Evolutionary conservation across 92 coral and sea anemone species (phyloP), one percentile per base, ranked within the genome.

Genomic region (Pocillopora meandrina): DNA sequence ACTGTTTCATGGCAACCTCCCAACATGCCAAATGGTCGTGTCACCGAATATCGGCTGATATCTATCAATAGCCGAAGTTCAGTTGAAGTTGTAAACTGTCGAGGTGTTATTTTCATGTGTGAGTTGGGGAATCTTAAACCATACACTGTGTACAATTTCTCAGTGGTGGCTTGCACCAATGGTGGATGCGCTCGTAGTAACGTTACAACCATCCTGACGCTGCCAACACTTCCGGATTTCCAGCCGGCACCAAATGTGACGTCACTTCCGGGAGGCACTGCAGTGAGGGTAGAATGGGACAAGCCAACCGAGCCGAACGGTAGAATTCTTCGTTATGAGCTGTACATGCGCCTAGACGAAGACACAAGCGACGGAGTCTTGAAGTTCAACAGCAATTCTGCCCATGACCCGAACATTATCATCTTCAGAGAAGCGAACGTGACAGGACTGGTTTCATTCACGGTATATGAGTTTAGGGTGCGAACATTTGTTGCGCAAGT

Each of bases 251-350:
- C 99, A 10, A 76, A 75, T 60, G 90, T 96, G 79, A 89, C 92
- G 84, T 90, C 95, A 70, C 74, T 94, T 66, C 95, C 94, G 72
- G 99, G 97, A 34, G 99, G 99, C 12, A 81, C 57, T 58, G 80
- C 82, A 10, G 91, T 96, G 26, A 36, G 69, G 10, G 98, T 94
- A 59, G 74, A 85, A 61, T 96, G 99, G 99, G 98, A 92, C 72
- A 91, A 91, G 71, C 99, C 99, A 4, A 79, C 92, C 17, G 97
- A 92, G 57, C 99, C 99, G 10, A 96, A 96, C 67, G 99, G 99
- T 49, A 77, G 70, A 56, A 87, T 96, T 55, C 82, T 91, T 58
- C 93, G 95, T 8, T 96, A 92, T 76, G 99, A 96, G 84, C 17
- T 94, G 74, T 88, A 90, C 78, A 85, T 91, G 92, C 95, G 96